Evolutionary conservation across 92 coral and sea anemone genomes (phyloP).

Genomic region (Isaurus tuberculatus): DNA sequence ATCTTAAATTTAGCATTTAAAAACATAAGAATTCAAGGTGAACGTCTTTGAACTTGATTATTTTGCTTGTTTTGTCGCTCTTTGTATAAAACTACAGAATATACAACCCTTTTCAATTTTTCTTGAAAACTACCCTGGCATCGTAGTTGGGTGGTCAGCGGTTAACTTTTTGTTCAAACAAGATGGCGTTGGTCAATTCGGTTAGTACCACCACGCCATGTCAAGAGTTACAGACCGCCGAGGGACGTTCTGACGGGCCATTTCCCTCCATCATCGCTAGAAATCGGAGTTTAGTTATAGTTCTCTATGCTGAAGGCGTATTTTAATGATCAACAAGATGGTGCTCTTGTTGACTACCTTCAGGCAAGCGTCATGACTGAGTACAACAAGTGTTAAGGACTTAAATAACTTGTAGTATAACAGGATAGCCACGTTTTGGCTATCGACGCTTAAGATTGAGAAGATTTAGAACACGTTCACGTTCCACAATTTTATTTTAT

Average conservation of each 20-base stretch:
- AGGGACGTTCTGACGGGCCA: conserved; percentile 19
- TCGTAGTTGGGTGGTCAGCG: no score
- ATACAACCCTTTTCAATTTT: neutral
- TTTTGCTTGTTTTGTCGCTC: neutral
- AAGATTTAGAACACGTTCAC: no score
- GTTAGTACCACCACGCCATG: neutral
- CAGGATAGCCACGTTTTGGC: conserved; percentile 5
- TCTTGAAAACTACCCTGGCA: neutral
- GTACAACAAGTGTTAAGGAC: neutral
- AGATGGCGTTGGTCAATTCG: no score
- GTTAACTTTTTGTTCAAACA: no score
- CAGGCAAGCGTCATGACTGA: neutral
- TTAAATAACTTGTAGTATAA: conserved; percentile 10
- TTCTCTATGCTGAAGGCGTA: conserved; percentile 3
- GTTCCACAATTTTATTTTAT: neutral
- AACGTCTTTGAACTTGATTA: neutral
- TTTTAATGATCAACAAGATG: neutral
- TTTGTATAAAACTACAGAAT: neutral
- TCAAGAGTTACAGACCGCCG: neutral
- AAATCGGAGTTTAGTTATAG: neutral
- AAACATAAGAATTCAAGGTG: neutral
- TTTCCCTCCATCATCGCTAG: conserved; percentile 21
- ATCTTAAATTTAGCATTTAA: no score
- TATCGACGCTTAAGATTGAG: neutral
- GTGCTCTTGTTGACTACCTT: conserved; percentile 2